phyloP scores from a whole-genome alignment of 2,797 vertebrate species.

The Poecilia gillii region DNA sequence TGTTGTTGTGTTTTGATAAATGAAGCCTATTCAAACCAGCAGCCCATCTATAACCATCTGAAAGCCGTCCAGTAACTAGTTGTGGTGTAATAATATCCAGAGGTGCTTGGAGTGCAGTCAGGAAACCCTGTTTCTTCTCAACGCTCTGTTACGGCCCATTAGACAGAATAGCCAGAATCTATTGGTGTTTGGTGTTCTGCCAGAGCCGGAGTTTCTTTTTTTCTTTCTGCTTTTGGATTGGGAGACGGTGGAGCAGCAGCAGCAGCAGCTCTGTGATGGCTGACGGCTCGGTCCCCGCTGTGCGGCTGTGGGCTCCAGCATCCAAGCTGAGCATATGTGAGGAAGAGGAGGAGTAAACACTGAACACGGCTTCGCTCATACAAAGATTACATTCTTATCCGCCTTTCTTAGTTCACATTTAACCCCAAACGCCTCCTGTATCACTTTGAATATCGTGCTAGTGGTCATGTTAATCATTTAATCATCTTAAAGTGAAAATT shows the following conservation, averaged over 20 bases:
- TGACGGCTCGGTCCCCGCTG: conserved; percentile 1
- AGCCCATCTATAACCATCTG: not conserved
- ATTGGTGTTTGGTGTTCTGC: conserved; percentile 29
- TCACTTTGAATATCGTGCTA: not conserved
- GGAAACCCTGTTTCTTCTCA: conserved; percentile 40
- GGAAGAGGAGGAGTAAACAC: not conserved
- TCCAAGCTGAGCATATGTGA: conserved; percentile 8
- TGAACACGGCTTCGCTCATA: not conserved
- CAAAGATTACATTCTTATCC: too few relatives aligned
- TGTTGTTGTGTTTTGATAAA: not conserved
- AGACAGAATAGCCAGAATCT: conserved; percentile 36
- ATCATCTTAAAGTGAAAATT: not conserved
- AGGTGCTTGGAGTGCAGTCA: conserved; percentile 37
- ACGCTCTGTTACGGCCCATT: conserved; percentile 36
- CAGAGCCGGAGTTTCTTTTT: conserved; percentile 22
- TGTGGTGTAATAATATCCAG: conserved; percentile 25
- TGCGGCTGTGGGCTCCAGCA: not conserved
- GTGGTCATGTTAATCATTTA: not conserved
- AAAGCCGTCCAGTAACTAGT: not conserved
- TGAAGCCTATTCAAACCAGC: not conserved
- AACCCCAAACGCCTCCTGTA: not conserved
- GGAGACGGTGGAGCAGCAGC: conserved; percentile 4
- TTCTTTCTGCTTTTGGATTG: not conserved
- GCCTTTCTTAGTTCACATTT: not conserved
- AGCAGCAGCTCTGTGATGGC: conserved; percentile 12